These are phyloP conservation scores for Malachius bipustulatus DNA, from an alignment of 2,888 invertebrate species.

Conservation along the genomic window DNA sequence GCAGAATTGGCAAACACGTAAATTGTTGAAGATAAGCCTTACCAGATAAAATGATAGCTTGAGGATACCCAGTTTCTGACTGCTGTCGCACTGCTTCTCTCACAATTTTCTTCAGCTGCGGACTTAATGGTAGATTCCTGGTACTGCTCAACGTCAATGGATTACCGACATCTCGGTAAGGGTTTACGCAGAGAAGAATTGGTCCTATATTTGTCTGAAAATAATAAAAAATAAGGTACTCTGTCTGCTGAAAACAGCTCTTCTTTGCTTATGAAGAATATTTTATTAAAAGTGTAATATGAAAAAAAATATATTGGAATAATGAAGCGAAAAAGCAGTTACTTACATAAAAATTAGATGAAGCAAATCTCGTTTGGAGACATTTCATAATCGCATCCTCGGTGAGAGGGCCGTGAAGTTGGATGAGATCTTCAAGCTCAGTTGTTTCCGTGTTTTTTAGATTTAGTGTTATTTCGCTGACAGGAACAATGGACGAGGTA, in stretches of 20 bases:
- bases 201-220: constrained; percentile 87
- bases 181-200: constrained; percentile 80
- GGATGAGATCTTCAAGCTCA: constrained; percentile 81
- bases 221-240: constrained; percentile 16
- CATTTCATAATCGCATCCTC: constrained; percentile 89
- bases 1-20: too few species aligned
- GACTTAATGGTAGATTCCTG: constrained; percentile 57
- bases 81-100: constrained; percentile 88
- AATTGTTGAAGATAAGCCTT: too few species aligned
- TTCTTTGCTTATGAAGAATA: background rate
- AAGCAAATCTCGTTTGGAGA: constrained; percentile 78
- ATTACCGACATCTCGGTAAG: constrained; percentile 78
- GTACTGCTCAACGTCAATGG: constrained; percentile 71
- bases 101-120: constrained; percentile 79
- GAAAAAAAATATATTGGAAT: background rate
- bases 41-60: constrained; percentile 87
- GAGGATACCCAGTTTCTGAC: constrained; percentile 90
- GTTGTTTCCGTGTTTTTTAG: constrained; percentile 29
- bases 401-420: constrained; percentile 82
- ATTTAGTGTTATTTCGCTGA: constrained; percentile 14
- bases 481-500: constrained; percentile 21
- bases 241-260: too few species aligned
- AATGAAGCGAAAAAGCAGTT: constrained; percentile 3
- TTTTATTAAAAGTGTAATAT: constrained; percentile 1
- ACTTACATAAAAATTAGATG: constrained; percentile 81